Evolutionary conservation across 2,888 invertebrate species (phyloP).

Genomic region (Mystacides longicornis): DNA sequence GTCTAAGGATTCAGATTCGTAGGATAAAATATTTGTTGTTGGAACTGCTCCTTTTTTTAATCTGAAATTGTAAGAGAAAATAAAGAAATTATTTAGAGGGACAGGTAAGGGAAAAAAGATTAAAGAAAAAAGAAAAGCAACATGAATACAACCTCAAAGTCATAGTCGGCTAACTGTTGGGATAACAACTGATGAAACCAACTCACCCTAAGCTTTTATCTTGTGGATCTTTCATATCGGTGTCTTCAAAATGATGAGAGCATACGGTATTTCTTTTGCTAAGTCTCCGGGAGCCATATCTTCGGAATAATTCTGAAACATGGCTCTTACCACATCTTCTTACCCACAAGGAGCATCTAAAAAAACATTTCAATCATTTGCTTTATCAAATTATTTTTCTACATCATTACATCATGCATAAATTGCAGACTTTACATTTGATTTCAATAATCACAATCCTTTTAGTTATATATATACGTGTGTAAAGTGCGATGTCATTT

Average conservation of each 20-base stretch:
- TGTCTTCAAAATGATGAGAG: conserved; percentile 13
- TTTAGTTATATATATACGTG: too few relatives aligned
- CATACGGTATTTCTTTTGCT: conserved; percentile 10
- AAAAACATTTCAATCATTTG: background rate
- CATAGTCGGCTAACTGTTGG: too few relatives aligned
- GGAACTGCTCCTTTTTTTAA: conserved; percentile 12
- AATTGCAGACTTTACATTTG: too few relatives aligned
- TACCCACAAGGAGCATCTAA: conserved; percentile 17
- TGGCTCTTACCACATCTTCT: conserved; percentile 8
- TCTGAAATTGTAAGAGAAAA: background rate
- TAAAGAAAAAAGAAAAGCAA: too few relatives aligned
- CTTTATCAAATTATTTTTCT: background rate
- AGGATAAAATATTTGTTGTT: background rate
- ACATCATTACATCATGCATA: too few relatives aligned
- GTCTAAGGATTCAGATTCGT: background rate
- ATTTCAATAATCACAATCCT: too few relatives aligned
- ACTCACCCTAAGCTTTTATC: conserved; percentile 13
- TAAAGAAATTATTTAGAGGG: background rate
- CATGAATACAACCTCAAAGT: too few relatives aligned
- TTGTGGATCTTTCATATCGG: conserved; percentile 9
- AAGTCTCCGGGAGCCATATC: conserved; percentile 12
- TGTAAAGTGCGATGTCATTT: too few relatives aligned
- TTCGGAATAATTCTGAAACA: conserved; percentile 9
- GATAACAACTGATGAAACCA: too few relatives aligned
- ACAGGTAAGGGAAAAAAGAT: too few relatives aligned